These are phyloP conservation scores for Gallinago undulata DNA, from an alignment of 2,113 vertebrate species.

Conservation along the genomic window DNA sequence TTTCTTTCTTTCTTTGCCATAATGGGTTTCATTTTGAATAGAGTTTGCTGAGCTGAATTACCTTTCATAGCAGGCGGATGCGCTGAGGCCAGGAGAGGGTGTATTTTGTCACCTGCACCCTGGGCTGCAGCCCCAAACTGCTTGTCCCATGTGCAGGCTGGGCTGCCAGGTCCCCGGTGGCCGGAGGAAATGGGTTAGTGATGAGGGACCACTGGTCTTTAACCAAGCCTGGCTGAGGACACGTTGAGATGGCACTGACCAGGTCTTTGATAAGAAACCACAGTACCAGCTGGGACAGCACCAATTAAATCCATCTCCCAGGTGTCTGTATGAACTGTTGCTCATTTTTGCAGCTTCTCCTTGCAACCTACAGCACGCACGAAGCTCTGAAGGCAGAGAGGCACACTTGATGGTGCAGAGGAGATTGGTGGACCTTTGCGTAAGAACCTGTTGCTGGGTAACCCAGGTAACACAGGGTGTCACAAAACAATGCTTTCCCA, in stretches of 20 bases:
- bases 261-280: not conserved
- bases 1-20: not conserved
- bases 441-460: rapidly evolving
- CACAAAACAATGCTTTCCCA: not conserved
- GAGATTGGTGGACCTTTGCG: not conserved
- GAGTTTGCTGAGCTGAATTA: not conserved
- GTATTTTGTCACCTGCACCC: not conserved
- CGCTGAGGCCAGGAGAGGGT: not conserved
- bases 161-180: rapidly evolving
- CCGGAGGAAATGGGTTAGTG: rapidly evolving
- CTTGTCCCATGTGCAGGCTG: rapidly evolving
- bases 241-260: not conserved
- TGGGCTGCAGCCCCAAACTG: not conserved
- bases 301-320: not conserved
- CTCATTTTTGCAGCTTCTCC: not conserved
- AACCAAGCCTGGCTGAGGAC: not conserved
- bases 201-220: not conserved
- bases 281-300: rapidly evolving
- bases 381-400: not conserved
- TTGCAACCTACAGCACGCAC: rapidly evolving
- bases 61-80: not conserved
- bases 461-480: too few species aligned
- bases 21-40: not conserved
- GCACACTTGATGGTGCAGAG: not conserved
- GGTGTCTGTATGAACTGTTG: not conserved